Evolutionary conservation across 2,888 invertebrate species (phyloP).

Genomic region (Drosophila cyrtoloma): DNA sequence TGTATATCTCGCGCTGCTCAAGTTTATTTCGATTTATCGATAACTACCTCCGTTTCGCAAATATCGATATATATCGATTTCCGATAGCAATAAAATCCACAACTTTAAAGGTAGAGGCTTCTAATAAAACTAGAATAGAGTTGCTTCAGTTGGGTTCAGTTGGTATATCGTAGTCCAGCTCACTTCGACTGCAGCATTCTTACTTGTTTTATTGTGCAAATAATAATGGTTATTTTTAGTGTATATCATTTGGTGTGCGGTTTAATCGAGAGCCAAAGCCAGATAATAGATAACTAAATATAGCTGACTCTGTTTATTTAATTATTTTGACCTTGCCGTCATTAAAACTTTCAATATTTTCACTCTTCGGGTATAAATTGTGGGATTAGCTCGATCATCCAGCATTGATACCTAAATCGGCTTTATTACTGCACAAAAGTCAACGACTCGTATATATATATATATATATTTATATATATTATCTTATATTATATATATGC

Average conservation of each 20-base stretch:
- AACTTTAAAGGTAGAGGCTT: neutral
- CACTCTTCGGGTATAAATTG: too few species aligned
- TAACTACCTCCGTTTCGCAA: neutral
- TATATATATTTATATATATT: conserved; percentile 5
- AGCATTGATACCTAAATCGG: neutral
- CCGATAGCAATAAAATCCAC: neutral
- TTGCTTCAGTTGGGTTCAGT: neutral
- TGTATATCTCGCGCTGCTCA: neutral
- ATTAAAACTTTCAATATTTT: conserved; percentile 6
- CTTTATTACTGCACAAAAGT: neutral
- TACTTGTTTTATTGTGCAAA: conserved; percentile 58
- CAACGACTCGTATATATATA: conserved; percentile 6
- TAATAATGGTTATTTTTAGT: conserved; percentile 68
- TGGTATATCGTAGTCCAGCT: neutral
- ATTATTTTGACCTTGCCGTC: conserved; percentile 30
- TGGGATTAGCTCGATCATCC: neutral
- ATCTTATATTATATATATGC: too few species aligned
- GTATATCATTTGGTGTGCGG: conserved; percentile 54
- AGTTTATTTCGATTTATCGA: neutral
- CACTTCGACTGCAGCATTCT: neutral
- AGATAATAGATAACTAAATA: conserved; percentile 9
- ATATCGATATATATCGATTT: neutral
- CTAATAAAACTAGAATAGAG: neutral
- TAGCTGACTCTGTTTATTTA: neutral
- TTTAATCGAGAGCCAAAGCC: conserved; percentile 31